Evolutionary conservation across 2,888 invertebrate species (phyloP).

Genomic region (Rhagonycha lutea): DNA sequence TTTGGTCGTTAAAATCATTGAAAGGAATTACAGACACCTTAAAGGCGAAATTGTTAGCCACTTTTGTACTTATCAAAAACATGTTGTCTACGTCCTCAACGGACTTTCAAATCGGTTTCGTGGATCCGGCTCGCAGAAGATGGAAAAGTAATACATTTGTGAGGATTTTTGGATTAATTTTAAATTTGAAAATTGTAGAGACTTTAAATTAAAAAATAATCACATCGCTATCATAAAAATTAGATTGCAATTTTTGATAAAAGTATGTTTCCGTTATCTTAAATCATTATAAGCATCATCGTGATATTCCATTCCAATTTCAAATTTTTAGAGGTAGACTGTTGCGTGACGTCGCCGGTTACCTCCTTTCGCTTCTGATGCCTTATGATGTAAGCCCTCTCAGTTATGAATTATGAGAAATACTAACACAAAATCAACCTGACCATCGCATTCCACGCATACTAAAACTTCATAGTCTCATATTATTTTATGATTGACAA

Average conservation of each 20-base stretch:
- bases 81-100: constrained; percentile 39
- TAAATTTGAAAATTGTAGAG: neutral
- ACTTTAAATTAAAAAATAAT: neutral
- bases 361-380: constrained; percentile 43
- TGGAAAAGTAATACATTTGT: constrained; percentile 16
- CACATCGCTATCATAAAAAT: neutral
- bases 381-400: constrained; percentile 52
- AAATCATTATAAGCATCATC: neutral
- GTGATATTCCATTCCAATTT: neutral
- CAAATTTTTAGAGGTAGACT: neutral
- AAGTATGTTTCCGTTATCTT: neutral
- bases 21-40: neutral
- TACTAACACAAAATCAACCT: constrained; percentile 41
- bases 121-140: constrained; percentile 40
- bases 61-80: neutral
- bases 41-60: neutral
- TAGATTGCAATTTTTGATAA: neutral
- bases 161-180: neutral
- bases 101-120: constrained; percentile 47
- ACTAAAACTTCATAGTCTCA: constrained; percentile 14
- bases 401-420: constrained; percentile 56
- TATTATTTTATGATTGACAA: constrained; percentile 28
- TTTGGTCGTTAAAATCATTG: neutral
- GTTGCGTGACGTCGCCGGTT: neutral
- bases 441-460: constrained; percentile 26